Base-by-base conservation (phyloP, 2,888 invertebrate species). In the Cylloceria caligata region DNA sequence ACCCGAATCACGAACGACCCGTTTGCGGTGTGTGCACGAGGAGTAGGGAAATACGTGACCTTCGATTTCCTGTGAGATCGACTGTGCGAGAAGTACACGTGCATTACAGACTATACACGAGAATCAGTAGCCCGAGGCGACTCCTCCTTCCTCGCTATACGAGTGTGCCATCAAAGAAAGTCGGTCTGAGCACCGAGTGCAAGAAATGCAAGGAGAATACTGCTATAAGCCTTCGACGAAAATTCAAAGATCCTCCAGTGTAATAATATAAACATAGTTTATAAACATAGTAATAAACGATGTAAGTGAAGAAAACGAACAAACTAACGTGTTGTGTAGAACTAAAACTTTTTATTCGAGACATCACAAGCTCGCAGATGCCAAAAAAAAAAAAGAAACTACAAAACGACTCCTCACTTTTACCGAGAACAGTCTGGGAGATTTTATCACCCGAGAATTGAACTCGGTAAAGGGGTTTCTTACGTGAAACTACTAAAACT, bases 91-190 rank as follows among this genome's bases (percentile, higher is more conserved):
- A 68, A 36, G 24, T 62, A 42, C 21, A 49, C 68, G 68, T 68
- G 45, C 39, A 42, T 68, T n/a, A 16, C 36, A 36, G 24, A 16
- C 36, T 39, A 42, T 5, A 57, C 19, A 64, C 67, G 67, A 45
- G 34, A 57, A 30, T 34, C 36, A 49, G 60, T 49, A 11, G 79
- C 73, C 68, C n/a, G 47, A 68, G 73, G 79, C 67, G 67, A 62
- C 49, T 79, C 27, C 47, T 16, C 60, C 60, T 60, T 60, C 30
- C 16, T 19, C 34, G 60, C n/a, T n/a, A 34, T 68, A 67, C 68
- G 55, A 68, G 55, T 60, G 67, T 36, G 60, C 73, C 73, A 57
- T 68, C 60, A 49, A 79, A 79, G 79, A 79, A 79, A 79, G 79
- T 79, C 47, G 57, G 65, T 64, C 64, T n/a, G 52, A 27, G 42